Evolutionary conservation across 1,140 invertebrate species (phyloP).

Genomic region (Drosophila takahashii): DNA sequence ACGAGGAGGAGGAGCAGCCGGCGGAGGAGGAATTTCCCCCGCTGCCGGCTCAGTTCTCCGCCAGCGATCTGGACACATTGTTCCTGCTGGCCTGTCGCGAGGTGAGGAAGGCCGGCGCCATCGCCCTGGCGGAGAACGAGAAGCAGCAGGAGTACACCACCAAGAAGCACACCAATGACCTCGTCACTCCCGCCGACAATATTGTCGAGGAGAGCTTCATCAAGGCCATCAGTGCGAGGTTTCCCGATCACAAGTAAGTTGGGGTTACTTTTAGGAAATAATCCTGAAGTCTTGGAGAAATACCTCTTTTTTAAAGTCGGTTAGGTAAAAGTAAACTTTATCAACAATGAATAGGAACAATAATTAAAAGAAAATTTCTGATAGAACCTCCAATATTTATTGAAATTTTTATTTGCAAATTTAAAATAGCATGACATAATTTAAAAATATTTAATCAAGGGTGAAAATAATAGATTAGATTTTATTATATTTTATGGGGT

Average conservation of each 20-base stretch:
- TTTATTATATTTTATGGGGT: too few species aligned
- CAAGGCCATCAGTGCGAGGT: conserved; percentile 31
- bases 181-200: conserved; percentile 22
- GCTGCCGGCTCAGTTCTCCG: background rate
- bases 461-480: too few species aligned
- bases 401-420: too few species aligned
- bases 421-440: too few species aligned
- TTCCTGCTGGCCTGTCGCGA: conserved; percentile 34
- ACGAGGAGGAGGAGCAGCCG: background rate
- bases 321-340: too few species aligned
- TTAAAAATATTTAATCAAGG: too few species aligned
- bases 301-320: too few species aligned
- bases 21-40: conserved; percentile 4
- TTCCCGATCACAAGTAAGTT: conserved; percentile 60
- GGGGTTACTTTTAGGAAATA: background rate
- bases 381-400: too few species aligned
- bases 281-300: background rate
- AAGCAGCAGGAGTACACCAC: conserved; percentile 2
- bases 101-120: conserved; percentile 26
- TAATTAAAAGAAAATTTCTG: too few species aligned
- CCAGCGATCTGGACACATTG: conserved; percentile 20
- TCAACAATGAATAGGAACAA: too few species aligned
- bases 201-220: conserved; percentile 50
- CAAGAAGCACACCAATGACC: conserved; percentile 26
- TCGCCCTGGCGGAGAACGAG: conserved; percentile 30